phyloP scores from a whole-genome alignment of 1,140 invertebrate genomes.

The Macrotrachela quadricornifera region DNA sequence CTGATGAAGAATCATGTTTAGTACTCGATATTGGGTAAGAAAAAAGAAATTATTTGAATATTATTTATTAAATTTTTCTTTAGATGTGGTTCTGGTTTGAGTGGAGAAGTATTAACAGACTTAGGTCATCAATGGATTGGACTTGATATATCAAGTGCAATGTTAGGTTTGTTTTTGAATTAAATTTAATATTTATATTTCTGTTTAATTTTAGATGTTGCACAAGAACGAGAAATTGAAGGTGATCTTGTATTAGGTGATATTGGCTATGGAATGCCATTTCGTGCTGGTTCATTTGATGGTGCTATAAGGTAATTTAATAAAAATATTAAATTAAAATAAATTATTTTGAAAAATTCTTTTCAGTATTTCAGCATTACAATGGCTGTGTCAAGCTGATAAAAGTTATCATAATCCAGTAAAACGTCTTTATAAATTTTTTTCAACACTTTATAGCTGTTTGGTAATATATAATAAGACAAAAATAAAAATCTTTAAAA shows the following conservation, averaged over 20 bases:
- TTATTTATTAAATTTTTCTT: too few relatives aligned
- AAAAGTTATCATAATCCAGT: slow-evolving; percentile 66
- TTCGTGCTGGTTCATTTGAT: slow-evolving; percentile 79
- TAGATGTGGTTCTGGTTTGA: slow-evolving; percentile 78
- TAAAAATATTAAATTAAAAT: too few relatives aligned
- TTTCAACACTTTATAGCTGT: slow-evolving; percentile 62
- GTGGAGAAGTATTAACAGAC: slow-evolving; percentile 73
- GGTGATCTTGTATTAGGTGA: slow-evolving; percentile 76
- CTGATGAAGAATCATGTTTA: slow-evolving; percentile 54
- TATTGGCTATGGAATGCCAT: slow-evolving; percentile 84
- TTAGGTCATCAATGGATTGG: slow-evolving; percentile 80
- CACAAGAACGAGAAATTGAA: slow-evolving; percentile 61
- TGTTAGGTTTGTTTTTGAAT: slow-evolving; percentile 41
- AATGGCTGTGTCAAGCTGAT: slow-evolving; percentile 97
- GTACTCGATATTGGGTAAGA: slow-evolving; percentile 64
- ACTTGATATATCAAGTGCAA: slow-evolving; percentile 72
- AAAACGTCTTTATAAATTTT: slow-evolving; percentile 71
- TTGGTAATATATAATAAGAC: slow-evolving; percentile 54
- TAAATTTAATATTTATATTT: background rate
- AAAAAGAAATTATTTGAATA: too few relatives aligned
- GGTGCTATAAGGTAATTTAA: slow-evolving; percentile 53
- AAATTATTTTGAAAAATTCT: background rate
- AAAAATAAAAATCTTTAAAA: too few relatives aligned
- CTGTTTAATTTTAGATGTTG: slow-evolving; percentile 43
- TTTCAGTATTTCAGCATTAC: slow-evolving; percentile 57